A percentile compares a stretch with the other conserved stretches of the same genome.
These are phyloP conservation scores for Linyphia triangularis DNA, from an alignment of 2,888 invertebrate genomes.

Conservation along the genomic window DNA sequence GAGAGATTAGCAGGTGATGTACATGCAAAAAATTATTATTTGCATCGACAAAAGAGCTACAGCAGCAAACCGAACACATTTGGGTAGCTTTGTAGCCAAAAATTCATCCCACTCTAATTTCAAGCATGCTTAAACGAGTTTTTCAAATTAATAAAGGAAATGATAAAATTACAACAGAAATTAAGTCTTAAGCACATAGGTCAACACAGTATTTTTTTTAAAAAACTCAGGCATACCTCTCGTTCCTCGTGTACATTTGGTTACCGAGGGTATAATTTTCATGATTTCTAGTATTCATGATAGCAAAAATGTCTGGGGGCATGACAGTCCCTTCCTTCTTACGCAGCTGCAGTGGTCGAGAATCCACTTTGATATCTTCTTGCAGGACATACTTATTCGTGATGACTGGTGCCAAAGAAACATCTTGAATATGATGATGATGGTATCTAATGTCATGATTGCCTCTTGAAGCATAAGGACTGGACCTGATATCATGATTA, in stretches of 20 bases:
- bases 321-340: neutral
- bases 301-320: constrained; percentile 28
- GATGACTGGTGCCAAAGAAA: constrained; percentile 82
- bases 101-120: too few species aligned
- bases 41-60: too few species aligned
- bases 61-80: too few species aligned
- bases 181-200: neutral
- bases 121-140: too few species aligned
- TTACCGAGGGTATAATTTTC: constrained; percentile 12
- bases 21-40: too few species aligned
- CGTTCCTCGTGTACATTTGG: neutral
- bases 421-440: constrained; percentile 27
- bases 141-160: too few species aligned
- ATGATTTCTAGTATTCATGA: constrained; percentile 14
- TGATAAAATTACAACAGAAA: too few species aligned
- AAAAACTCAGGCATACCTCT: constrained; percentile 46
- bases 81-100: too few species aligned
- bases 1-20: too few species aligned
- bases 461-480: neutral
- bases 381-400: constrained; percentile 86
- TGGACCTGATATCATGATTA: neutral
- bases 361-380: constrained; percentile 9
- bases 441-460: neutral
- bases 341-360: neutral
- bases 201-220: too few species aligned